These are phyloP conservation scores for Cosmia pyralina DNA, from an alignment of 2,888 invertebrate genomes.

Conservation along the genomic window DNA sequence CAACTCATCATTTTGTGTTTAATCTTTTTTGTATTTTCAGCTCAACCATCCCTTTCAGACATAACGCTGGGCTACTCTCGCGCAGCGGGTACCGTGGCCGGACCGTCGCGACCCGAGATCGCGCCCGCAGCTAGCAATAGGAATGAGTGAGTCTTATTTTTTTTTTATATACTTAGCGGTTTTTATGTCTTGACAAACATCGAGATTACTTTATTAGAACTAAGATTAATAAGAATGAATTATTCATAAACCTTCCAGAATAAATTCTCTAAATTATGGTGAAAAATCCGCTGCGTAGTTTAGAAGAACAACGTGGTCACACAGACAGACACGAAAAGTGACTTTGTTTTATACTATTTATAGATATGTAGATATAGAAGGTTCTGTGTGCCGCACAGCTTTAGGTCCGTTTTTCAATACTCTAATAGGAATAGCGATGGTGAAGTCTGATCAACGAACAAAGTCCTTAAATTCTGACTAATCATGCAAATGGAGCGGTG, in stretches of 20 bases:
- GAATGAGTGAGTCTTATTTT: slow-evolving; percentile 78
- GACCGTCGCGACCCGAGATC: slow-evolving; percentile 73
- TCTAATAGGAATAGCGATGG: background rate
- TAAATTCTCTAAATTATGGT: too few species aligned
- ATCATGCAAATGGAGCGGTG: background rate
- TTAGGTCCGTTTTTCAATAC: background rate
- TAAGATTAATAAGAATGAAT: too few species aligned
- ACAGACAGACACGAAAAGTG: too few species aligned
- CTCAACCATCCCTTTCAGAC: slow-evolving; percentile 86
- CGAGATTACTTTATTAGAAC: too few species aligned
- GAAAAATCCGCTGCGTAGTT: too few species aligned
- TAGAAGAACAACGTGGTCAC: too few species aligned
- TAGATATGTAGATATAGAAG: too few species aligned
- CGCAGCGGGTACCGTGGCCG: slow-evolving; percentile 72
- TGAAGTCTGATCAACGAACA: background rate
- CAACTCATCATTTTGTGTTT: background rate
- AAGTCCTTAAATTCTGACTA: background rate
- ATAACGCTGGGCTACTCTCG: slow-evolving; percentile 85
- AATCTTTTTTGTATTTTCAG: slow-evolving; percentile 66
- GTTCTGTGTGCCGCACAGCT: too few species aligned
- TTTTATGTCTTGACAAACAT: too few species aligned
- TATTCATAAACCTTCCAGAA: too few species aligned
- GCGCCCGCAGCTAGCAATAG: slow-evolving; percentile 79
- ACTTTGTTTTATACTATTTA: too few species aligned
- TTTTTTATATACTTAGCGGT: too few species aligned